These are phyloP conservation scores for Drosophila nigricruria DNA, from an alignment of 2,888 invertebrate species.

Conservation along the genomic window DNA sequence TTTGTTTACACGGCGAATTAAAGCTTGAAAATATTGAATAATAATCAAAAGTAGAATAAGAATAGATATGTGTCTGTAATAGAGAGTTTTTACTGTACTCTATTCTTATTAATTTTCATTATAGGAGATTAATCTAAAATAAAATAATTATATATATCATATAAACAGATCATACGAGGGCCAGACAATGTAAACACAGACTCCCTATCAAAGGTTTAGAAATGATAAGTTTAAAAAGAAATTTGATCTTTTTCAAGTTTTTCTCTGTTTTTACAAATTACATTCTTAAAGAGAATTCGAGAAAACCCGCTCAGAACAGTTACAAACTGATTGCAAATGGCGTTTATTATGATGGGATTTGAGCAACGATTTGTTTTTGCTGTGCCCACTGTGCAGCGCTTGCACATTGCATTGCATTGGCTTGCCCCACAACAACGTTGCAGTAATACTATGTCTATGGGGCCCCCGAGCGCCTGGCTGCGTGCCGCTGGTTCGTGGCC, in stretches of 20 bases:
- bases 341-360: not conserved
- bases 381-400: constrained; percentile 13
- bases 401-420: constrained; percentile 7
- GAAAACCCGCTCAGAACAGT: not conserved
- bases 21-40: too few relatives aligned
- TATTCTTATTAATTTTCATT: too few relatives aligned
- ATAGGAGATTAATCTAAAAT: too few relatives aligned
- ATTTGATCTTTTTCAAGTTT: not conserved
- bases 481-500: constrained; percentile 27
- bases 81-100: not conserved
- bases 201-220: not conserved
- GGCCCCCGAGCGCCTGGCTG: constrained; percentile 19
- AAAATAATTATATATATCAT: not conserved
- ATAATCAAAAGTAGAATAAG: too few relatives aligned
- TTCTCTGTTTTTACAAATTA: not conserved
- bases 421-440: constrained; percentile 41
- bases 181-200: not conserved
- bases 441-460: constrained; percentile 31
- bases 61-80: not conserved
- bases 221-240: not conserved
- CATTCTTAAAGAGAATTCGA: not conserved
- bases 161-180: not conserved
- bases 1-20: not conserved
- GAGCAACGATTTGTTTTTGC: constrained; percentile 1
- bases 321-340: not conserved